phyloP scores from a whole-genome alignment of 2,888 invertebrate genomes.

The Drosophila maculinotata region DNA sequence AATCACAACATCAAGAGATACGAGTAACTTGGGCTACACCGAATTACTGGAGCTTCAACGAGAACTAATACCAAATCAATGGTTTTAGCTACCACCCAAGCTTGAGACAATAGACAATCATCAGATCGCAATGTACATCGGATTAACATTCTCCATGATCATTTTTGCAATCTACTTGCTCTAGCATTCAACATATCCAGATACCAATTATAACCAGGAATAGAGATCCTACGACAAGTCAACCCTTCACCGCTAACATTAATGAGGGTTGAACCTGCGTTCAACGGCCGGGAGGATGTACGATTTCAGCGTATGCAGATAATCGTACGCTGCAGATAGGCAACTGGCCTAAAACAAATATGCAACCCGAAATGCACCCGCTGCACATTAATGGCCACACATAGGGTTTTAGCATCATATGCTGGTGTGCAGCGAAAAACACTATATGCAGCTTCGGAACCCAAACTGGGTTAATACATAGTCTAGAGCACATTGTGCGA shows the following conservation, averaged over 20 bases:
- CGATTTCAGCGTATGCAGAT: background rate
- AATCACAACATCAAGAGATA: background rate
- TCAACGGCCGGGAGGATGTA: background rate
- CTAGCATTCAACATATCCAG: no score
- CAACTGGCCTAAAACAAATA: no score
- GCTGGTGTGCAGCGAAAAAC: no score
- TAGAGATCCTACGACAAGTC: background rate
- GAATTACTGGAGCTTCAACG: background rate
- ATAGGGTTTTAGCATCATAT: no score
- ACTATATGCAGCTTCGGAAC: no score
- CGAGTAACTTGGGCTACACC: background rate
- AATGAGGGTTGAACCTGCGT: background rate
- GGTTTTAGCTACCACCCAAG: background rate
- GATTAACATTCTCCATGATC: background rate
- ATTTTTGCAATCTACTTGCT: background rate
- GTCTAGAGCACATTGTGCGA: no score
- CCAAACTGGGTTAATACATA: no score
- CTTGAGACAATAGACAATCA: no score
- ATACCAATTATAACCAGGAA: background rate
- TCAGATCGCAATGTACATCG: no score
- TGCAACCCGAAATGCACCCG: no score
- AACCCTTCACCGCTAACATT: background rate
- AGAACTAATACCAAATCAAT: background rate
- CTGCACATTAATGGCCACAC: no score
- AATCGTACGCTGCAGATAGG: no score